Evolutionary conservation across 2,888 invertebrate genomes (phyloP).

Genomic region (Diadromus collaris): DNA sequence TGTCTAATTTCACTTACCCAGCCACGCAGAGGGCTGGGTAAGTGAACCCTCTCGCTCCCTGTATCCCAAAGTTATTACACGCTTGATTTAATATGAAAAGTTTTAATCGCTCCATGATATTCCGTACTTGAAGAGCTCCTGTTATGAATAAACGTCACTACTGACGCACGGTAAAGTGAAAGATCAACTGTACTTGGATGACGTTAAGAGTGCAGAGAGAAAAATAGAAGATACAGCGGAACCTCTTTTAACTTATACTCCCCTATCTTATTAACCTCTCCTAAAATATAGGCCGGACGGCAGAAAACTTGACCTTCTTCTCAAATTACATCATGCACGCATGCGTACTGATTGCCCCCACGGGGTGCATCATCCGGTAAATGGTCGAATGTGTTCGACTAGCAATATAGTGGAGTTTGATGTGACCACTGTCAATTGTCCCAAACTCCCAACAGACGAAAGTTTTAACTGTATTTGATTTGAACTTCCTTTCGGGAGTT

Average conservation of each 20-base stretch:
- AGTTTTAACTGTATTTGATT: too few relatives aligned
- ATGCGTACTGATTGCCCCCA: too few relatives aligned
- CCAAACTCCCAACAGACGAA: too few relatives aligned
- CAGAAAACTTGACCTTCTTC: too few relatives aligned
- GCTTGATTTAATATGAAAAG: slow-evolving; percentile 48
- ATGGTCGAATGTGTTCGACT: background rate
- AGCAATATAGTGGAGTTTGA: background rate
- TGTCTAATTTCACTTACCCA: background rate
- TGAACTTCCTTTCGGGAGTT: too few relatives aligned
- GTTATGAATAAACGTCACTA: background rate
- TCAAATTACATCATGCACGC: too few relatives aligned
- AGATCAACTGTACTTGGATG: background rate
- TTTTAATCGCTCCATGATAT: slow-evolving; percentile 30
- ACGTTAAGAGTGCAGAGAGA: too few relatives aligned
- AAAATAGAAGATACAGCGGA: too few relatives aligned
- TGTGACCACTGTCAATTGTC: background rate
- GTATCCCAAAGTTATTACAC: slow-evolving; percentile 25
- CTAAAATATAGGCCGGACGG: too few relatives aligned
- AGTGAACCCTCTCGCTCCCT: background rate
- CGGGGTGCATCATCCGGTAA: background rate
- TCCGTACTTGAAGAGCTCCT: background rate
- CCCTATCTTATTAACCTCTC: too few relatives aligned
- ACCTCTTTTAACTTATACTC: too few relatives aligned
- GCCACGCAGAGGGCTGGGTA: background rate
- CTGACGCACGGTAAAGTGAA: background rate